phyloP scores from a whole-genome alignment of 2,797 vertebrate genomes.

The Sebastes vulpes region DNA sequence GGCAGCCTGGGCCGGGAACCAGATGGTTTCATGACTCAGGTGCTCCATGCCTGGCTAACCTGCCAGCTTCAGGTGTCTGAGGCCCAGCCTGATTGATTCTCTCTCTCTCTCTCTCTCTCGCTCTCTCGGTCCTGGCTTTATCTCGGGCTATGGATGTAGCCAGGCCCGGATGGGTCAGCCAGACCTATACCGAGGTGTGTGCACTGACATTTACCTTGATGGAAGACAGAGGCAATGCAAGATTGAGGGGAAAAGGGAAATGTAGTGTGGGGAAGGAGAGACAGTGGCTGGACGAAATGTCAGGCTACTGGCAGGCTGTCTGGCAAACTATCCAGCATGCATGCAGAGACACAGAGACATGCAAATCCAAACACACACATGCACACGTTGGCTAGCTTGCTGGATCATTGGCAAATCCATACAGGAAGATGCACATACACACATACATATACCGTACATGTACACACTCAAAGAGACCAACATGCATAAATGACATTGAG shows the following conservation, averaged over 20 bases:
- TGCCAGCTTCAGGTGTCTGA: slow-evolving; percentile 79
- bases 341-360: slow-evolving; percentile 16
- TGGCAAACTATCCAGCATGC: slow-evolving; percentile 18
- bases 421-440: not conserved
- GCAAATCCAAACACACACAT: not conserved
- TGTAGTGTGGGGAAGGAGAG: slow-evolving; percentile 18
- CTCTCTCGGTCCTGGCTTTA: slow-evolving; percentile 27
- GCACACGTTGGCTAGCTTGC: not conserved
- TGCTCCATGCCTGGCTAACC: slow-evolving; percentile 73
- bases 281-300: slow-evolving; percentile 65
- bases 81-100: slow-evolving; percentile 76
- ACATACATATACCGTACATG: not conserved
- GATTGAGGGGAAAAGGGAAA: slow-evolving; percentile 39
- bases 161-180: slow-evolving; percentile 62
- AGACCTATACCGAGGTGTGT: slow-evolving; percentile 66
- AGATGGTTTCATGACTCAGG: slow-evolving; percentile 82
- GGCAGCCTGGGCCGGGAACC: slow-evolving; percentile 65
- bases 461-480: not conserved
- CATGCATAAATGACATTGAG: not conserved
- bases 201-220: slow-evolving; percentile 81
- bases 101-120: not conserved
- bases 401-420: not conserved
- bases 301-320: slow-evolving; percentile 43
- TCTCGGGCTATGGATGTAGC: slow-evolving; percentile 29
- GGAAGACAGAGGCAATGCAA: slow-evolving; percentile 37